Evolutionary conservation across 2,888 invertebrate species (phyloP).

Genomic region (Caenorhabditis sp.): DNA sequence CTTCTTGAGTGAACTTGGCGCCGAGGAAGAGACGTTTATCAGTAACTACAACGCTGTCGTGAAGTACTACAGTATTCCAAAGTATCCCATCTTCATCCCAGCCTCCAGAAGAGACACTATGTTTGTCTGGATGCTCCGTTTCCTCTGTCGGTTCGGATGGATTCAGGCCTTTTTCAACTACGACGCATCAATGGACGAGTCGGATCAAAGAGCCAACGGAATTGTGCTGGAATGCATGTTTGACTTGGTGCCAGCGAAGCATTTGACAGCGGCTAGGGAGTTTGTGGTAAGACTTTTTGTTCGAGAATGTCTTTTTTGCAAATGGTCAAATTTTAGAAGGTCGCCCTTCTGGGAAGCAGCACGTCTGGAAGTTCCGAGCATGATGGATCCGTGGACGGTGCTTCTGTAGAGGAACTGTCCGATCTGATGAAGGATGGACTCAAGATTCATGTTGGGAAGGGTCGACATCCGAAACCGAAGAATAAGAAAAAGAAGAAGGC

Average conservation of each 20-base stretch:
- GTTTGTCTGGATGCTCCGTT: background rate
- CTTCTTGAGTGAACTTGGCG: too few relatives aligned
- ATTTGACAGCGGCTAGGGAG: background rate
- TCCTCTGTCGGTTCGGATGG: background rate
- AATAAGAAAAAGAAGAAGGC: too few relatives aligned
- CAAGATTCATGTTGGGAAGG: too few relatives aligned
- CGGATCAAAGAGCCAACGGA: background rate
- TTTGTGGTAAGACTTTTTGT: background rate
- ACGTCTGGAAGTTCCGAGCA: too few relatives aligned
- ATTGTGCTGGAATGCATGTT: background rate
- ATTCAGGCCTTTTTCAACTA: background rate
- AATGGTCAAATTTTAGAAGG: too few relatives aligned
- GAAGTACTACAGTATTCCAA: background rate
- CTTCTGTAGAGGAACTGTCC: too few relatives aligned
- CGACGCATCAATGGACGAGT: background rate
- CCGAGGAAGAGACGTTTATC: background rate
- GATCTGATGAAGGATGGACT: too few relatives aligned
- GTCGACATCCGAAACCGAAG: too few relatives aligned
- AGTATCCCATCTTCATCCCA: too few relatives aligned
- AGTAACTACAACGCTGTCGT: background rate
- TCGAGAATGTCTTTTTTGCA: too few relatives aligned
- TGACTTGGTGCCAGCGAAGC: background rate
- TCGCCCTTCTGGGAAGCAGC: too few relatives aligned
- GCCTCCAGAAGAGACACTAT: background rate
- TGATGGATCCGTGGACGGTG: too few relatives aligned